Evolutionary conservation across 2,797 vertebrate genomes (phyloP).

Genomic region (Serranus cabrilla): DNA sequence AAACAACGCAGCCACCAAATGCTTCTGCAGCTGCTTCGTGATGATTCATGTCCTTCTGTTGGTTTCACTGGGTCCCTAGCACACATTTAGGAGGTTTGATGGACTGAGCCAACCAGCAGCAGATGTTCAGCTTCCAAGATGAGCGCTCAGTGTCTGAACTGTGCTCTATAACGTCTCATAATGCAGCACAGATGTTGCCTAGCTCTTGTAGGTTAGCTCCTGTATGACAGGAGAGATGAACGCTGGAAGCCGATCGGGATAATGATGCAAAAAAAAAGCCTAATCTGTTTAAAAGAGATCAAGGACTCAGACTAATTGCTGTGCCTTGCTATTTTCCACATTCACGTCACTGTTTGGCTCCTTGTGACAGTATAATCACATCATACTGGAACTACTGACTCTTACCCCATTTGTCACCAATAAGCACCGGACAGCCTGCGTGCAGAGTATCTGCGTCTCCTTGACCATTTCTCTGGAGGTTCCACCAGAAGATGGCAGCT

Average conservation of each 20-base stretch:
- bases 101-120: slow-evolving; percentile 59
- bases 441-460: slow-evolving; percentile 92
- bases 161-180: slow-evolving; percentile 53
- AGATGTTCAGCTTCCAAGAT: slow-evolving; percentile 62
- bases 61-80: slow-evolving; percentile 40
- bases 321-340: background rate
- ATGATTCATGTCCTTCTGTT: slow-evolving; percentile 50
- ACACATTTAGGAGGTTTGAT: slow-evolving; percentile 31
- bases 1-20: slow-evolving; percentile 30
- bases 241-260: background rate
- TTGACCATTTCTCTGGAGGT: slow-evolving; percentile 91
- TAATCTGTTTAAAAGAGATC: background rate
- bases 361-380: background rate
- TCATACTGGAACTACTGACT: background rate
- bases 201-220: slow-evolving; percentile 22
- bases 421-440: slow-evolving; percentile 93
- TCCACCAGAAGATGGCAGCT: slow-evolving; percentile 98
- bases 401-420: slow-evolving; percentile 97
- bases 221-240: slow-evolving; percentile 21
- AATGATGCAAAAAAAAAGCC: background rate
- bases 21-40: slow-evolving; percentile 47
- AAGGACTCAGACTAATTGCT: background rate
- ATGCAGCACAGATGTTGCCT: slow-evolving; percentile 71
- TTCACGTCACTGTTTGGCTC: background rate
- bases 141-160: slow-evolving; percentile 55